phyloP scores from a whole-genome alignment of 1,140 invertebrate species.

The Drosophila kohkoa region DNA sequence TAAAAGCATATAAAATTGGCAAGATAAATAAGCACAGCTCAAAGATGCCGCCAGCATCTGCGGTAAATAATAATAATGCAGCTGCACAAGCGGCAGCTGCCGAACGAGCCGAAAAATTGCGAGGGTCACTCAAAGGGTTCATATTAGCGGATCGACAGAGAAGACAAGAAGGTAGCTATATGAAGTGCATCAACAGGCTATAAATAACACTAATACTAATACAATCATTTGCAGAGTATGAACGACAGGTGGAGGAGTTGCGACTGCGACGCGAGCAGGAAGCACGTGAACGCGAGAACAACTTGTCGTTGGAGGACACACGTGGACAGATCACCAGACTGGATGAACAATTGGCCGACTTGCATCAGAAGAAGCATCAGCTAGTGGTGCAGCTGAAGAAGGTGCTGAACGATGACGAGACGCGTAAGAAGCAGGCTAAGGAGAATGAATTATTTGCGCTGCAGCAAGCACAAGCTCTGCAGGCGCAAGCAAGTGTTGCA shows the following conservation, averaged over 20 bases:
- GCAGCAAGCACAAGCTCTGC: conserved; percentile 78
- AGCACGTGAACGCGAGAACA: conserved; percentile 93
- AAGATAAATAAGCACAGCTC: conserved; percentile 79
- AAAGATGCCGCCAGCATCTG: conserved; percentile 81
- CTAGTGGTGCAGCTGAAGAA: conserved; percentile 97
- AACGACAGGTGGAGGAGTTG: conserved; percentile 95
- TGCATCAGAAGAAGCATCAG: conserved; percentile 97
- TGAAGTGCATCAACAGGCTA: not conserved
- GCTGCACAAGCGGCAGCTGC: conserved; percentile 86
- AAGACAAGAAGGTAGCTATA: conserved; percentile 92
- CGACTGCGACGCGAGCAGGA: conserved; percentile 94
- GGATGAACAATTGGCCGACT: conserved; percentile 90
- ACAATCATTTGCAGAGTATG: conserved; percentile 89
- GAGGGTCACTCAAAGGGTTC: conserved; percentile 93
- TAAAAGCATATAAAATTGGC: conserved; percentile 81
- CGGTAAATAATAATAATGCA: conserved; percentile 78
- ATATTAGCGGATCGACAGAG: conserved; percentile 94
- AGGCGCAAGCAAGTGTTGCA: conserved; percentile 47
- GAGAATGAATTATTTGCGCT: conserved; percentile 86
- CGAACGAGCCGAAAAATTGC: conserved; percentile 93
- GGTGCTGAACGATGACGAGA: conserved; percentile 96
- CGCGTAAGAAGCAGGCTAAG: conserved; percentile 91
- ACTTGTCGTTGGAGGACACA: conserved; percentile 90
- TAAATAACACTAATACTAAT: not conserved
- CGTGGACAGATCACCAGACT: conserved; percentile 94